Percentiles rank a stretch among this genome's conserved stretches.
Evolutionary conservation across 2,888 invertebrate genomes (phyloP).

Genomic region (Odontothrips loti): DNA sequence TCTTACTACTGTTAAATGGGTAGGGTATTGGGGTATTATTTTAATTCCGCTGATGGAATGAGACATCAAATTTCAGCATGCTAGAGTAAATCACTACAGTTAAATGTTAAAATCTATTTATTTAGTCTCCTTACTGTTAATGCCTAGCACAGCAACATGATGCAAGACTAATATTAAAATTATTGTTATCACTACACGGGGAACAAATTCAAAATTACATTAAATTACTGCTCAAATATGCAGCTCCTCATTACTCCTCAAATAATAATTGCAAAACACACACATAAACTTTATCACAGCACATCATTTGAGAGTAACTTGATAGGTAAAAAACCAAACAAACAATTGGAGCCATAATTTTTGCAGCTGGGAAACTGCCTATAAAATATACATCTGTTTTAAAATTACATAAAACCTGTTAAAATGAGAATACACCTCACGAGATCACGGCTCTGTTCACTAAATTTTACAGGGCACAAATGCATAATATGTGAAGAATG

Average conservation of each 20-base stretch:
- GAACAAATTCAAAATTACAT: too few species aligned
- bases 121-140: not conserved
- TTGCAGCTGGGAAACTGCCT: not conserved
- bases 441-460: not conserved
- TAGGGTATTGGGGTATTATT: too few species aligned
- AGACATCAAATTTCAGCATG: too few species aligned
- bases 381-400: not conserved
- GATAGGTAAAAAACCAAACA: not conserved
- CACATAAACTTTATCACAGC: constrained; percentile 9
- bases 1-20: too few species aligned
- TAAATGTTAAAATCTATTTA: not conserved
- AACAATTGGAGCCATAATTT: not conserved
- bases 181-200: too few species aligned
- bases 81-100: not conserved
- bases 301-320: constrained; percentile 6
- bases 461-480: not conserved
- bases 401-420: not conserved
- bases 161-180: too few species aligned
- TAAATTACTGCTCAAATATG: too few species aligned
- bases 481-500: not conserved
- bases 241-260: not conserved
- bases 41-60: too few species aligned
- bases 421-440: not conserved
- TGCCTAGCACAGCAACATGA: too few species aligned
- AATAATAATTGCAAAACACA: not conserved